Base-by-base conservation (phyloP, 2,888 invertebrate genomes). In the Xanthorhoe designata region DNA sequence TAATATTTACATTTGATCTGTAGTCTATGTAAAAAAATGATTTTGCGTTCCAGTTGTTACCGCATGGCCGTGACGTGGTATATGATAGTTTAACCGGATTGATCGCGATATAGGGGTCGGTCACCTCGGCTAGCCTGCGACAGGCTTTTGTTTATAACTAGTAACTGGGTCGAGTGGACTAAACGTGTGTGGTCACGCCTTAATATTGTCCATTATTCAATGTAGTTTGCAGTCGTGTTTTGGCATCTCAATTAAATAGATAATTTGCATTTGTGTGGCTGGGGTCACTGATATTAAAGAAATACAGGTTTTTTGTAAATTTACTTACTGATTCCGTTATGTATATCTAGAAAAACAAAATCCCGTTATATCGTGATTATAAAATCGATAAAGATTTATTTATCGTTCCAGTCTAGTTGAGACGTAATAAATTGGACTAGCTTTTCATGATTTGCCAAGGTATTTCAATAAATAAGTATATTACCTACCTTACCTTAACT, bases 111-210 rank as follows among this genome's bases (percentile, higher is more conserved):
- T 78, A 69, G 79, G 81, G 90, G 91, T 91, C 92, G 84, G 81
- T 89, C 86, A 92, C 92, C 91, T 90, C 88, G 81, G 71, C 81
- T 71, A 84, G 87, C 87, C 88, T 87, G 84, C 82, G 90, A 70
- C 74, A 76, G 77, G 79, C 85, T 86, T 64, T 85, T 87, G 85
- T 85, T 85, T 85, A 83, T 79, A 73, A 76, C 75, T 59, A 67
- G 68, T 76, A 72, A 87, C 81, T 87, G 77, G 89, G 89, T 85
- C 87, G 80, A 53, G 45, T 58, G 53, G 45, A 54, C 68, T 80
- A 81, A 58, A 53, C 53, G 76, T 64, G 63, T 68, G 62, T 64
- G 66, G 64, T 61, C 68, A 57, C 54, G 61, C 64, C 51, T 68
- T 58, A 66, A 61, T 73, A 59, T 53, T 38, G 50, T 59, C 63